Conservation (phyloP, 1,140 invertebrate genomes). For the Monomorium pharaonis region DNA sequence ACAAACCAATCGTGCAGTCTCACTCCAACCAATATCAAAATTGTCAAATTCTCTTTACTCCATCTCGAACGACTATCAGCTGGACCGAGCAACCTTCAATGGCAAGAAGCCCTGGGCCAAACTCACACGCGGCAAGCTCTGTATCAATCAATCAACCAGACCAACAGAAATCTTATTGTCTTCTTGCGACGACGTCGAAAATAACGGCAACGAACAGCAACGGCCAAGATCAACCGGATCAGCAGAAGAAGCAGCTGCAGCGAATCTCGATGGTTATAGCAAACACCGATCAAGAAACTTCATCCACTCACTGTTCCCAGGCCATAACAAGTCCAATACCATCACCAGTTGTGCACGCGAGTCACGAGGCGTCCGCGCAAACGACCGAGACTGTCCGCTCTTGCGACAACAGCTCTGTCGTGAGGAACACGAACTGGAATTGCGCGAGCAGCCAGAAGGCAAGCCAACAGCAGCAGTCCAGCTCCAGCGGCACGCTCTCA, state of each 20-base stretch:
- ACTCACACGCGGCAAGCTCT: constrained; percentile 59
- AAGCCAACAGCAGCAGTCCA: constrained; percentile 61
- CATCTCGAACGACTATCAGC: constrained; percentile 53
- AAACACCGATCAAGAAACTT: constrained; percentile 63
- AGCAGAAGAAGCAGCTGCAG: constrained; percentile 41
- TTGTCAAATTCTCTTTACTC: constrained; percentile 58
- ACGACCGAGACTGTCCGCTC: constrained; percentile 59
- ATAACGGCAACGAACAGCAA: constrained; percentile 47
- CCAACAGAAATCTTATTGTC: constrained; percentile 63
- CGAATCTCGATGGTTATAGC: constrained; percentile 45
- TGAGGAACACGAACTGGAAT: constrained; percentile 54
- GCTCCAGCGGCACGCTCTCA: constrained; percentile 64
- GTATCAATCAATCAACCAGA: constrained; percentile 62
- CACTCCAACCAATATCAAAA: constrained; percentile 69
- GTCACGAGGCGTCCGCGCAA: constrained; percentile 63
- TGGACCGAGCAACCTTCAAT: constrained; percentile 66
- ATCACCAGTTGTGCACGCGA: constrained; percentile 76
- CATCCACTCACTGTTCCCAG: constrained; percentile 81
- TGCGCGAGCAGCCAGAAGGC: constrained; percentile 61
- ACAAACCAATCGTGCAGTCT: constrained; percentile 64
- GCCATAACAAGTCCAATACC: constrained; percentile 81
- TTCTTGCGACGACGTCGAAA: constrained; percentile 59
- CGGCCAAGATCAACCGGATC: constrained; percentile 54
- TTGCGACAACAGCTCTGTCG: constrained; percentile 53
- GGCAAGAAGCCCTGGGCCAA: constrained; percentile 63